Percentiles rank a stretch among this genome's conserved stretches.
These are phyloP conservation scores for Syngnathus rostellatus DNA, from an alignment of 2,797 vertebrate species.

Conservation along the genomic window DNA sequence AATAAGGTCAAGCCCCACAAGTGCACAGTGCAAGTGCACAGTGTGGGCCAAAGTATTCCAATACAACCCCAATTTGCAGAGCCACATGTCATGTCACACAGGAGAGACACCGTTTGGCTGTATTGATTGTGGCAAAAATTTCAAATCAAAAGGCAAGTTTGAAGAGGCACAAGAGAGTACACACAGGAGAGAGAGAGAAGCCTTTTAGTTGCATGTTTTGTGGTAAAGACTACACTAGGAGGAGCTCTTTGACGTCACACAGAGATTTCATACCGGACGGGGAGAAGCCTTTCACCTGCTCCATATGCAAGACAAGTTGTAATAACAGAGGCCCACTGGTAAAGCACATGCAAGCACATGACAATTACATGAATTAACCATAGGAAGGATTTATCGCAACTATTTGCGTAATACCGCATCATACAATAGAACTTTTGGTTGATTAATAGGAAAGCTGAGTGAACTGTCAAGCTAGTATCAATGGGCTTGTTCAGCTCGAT, in stretches of 20 bases:
- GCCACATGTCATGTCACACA: conserved; percentile 18
- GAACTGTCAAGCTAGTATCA: too few relatives aligned
- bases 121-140: conserved; percentile 15
- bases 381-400: too few relatives aligned
- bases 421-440: too few relatives aligned
- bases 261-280: conserved; percentile 14
- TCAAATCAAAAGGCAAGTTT: conserved; percentile 17
- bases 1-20: neutral
- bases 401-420: too few relatives aligned
- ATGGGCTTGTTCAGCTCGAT: too few relatives aligned
- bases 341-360: conserved; percentile 18
- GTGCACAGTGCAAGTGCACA: conserved; percentile 10
- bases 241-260: conserved; percentile 14
- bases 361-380: neutral
- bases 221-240: conserved; percentile 17
- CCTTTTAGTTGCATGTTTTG: conserved; percentile 21
- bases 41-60: conserved; percentile 17
- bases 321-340: conserved; percentile 9
- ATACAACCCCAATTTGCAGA: conserved; percentile 13
- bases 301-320: conserved; percentile 16
- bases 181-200: conserved; percentile 15
- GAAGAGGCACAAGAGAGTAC: conserved; percentile 23
- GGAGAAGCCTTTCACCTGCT: conserved; percentile 22
- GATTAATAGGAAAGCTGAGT: too few relatives aligned
- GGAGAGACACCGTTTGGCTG: conserved; percentile 17